Evolutionary conservation across 2,113 vertebrate genomes (phyloP).

Genomic region (Gopherus evgoodei): DNA sequence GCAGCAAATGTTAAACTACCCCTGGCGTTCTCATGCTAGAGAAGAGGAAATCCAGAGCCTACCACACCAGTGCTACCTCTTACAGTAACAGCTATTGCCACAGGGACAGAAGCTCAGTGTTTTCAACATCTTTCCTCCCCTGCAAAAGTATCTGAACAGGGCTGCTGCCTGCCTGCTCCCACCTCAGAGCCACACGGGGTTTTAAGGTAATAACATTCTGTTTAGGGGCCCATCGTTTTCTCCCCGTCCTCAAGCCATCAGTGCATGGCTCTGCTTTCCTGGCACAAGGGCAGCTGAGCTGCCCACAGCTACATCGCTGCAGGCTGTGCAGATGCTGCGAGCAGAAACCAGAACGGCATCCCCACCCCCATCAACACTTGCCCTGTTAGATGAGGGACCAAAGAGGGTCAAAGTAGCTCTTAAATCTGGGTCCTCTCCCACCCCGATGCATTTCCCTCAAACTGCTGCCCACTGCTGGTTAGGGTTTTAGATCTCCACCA

Average conservation of each 20-base stretch:
- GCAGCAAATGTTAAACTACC: not conserved
- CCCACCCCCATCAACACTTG: fast-evolving
- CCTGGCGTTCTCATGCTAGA: not conserved
- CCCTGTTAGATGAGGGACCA: not conserved
- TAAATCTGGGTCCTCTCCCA: not conserved
- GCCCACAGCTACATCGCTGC: not conserved
- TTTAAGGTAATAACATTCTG: not conserved
- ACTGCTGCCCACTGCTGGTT: not conserved
- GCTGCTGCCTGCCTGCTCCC: not conserved
- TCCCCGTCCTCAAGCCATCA: not conserved
- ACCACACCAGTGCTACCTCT: not conserved
- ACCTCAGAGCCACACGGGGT: not conserved
- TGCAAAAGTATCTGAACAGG: not conserved
- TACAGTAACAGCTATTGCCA: not conserved
- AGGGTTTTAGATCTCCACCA: not conserved
- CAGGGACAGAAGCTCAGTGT: not conserved
- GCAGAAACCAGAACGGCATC: not conserved
- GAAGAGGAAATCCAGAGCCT: not conserved
- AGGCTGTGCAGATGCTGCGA: not conserved
- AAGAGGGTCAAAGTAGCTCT: not conserved
- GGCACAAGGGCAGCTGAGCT: not conserved
- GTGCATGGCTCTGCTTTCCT: not conserved
- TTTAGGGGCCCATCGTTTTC: not conserved
- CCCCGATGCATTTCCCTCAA: not conserved
- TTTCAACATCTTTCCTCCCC: not conserved